Base-by-base conservation (phyloP, 2,888 invertebrate genomes). In the Gari tellinella region DNA sequence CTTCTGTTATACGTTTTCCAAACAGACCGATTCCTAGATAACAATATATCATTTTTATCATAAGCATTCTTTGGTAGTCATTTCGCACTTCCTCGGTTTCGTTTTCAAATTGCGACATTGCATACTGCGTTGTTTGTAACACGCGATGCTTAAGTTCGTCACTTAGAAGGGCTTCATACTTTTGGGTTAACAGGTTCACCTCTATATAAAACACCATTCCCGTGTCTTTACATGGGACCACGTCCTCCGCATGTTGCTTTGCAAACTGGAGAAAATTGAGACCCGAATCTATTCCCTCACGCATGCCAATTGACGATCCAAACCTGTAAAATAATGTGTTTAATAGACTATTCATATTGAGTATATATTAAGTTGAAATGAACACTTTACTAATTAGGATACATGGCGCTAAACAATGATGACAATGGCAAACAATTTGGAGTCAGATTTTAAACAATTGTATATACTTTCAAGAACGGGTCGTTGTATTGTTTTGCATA, bases 191-290 rank as follows among this genome's bases (percentile, higher is more conserved):
- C 25, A 81, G 63, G 41, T 81, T 81, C 8, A 72, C 65, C 48
- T 77, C 69, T 21, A 81, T 79, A 58, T 81, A 81, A 26, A 66
- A 64, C 2, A 81, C 79, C 51, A 81, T 69, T 12, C 81, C 81
- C 0, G 74, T 66, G 45, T 76, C 74, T 23, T 64, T 70, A 55
- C 81, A 76, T 12, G 78, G 68, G 10, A 60, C 48, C 4, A 81
- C 53, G 12, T 63, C 8, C 17, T 73, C 69, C 2, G 68, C 67
- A 41, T 73, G 72, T 14, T 68, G 57, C 31, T 73, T 75, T 4
- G 80, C 77, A 10, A 58, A 61, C 19, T 77, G 53, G 10, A 80
- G 26, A 14, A 58, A 55, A 12, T 63, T 60, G 14, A 70, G 48
- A 12, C 70, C 73, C 0, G 62, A 53, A 4, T 70, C 63, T 12